These are phyloP conservation scores for Bombus waltoni DNA, from an alignment of 1,140 invertebrate species.

Conservation along the genomic window DNA sequence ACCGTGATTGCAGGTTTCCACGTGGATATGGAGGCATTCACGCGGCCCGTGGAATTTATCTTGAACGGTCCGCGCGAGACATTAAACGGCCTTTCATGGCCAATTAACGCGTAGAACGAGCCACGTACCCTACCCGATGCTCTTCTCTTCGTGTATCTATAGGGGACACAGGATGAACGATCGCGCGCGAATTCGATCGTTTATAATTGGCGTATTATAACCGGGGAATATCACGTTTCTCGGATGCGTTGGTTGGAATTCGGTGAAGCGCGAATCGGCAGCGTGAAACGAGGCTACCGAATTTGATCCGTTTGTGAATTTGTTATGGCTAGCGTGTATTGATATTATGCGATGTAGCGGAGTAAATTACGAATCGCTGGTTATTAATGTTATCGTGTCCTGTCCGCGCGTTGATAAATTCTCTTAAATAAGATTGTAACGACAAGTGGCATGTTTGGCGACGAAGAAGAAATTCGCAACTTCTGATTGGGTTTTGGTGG, in stretches of 20 bases:
- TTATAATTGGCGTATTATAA: not conserved
- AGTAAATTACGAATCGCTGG: no score
- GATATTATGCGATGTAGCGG: no score
- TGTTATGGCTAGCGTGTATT: no score
- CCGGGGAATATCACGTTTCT: not conserved
- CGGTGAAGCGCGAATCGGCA: not conserved
- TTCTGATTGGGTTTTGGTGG: no score
- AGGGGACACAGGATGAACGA: not conserved
- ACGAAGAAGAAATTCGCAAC: no score
- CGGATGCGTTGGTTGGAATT: not conserved
- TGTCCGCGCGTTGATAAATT: no score
- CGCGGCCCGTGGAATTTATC: conserved; percentile 44
- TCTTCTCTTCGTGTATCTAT: not conserved
- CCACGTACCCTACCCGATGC: not conserved
- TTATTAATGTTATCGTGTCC: no score
- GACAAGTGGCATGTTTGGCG: no score
- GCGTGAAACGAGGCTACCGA: not conserved
- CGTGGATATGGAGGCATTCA: conserved; percentile 34
- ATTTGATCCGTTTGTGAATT: not conserved
- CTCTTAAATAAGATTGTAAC: no score
- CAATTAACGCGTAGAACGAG: conserved; percentile 35
- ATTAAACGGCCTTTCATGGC: conserved; percentile 52
- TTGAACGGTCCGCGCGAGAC: conserved; percentile 42
- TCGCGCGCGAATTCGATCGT: not conserved
- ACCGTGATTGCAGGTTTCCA: conserved; percentile 54